These are phyloP conservation scores for Cryptotermes secundus DNA, from an alignment of 1,140 invertebrate genomes.

Conservation along the genomic window DNA sequence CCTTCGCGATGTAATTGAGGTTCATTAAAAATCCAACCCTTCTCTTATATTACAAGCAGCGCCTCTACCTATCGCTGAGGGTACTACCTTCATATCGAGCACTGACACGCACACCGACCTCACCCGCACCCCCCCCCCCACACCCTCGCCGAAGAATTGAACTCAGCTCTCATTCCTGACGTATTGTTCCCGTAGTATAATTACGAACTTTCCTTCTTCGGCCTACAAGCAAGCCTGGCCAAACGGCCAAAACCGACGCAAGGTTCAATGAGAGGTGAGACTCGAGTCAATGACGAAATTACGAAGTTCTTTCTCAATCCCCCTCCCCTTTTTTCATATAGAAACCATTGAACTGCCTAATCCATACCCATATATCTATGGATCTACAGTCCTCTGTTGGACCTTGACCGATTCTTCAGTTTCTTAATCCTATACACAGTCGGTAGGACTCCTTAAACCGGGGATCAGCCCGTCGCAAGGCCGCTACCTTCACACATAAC, in stretches of 20 bases:
- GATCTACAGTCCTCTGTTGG: no score
- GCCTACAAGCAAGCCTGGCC: no score
- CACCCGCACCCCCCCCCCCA: no score
- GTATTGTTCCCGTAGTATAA: neutral
- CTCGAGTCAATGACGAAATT: neutral
- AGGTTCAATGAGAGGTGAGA: neutral
- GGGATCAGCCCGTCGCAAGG: no score
- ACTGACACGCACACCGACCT: neutral
- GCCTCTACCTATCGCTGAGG: neutral
- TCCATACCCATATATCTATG: neutral
- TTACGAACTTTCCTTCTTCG: neutral
- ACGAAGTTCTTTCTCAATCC: neutral
- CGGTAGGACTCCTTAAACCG: no score
- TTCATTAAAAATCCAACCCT: constrained; percentile 17
- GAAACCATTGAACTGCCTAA: neutral
- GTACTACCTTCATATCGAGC: neutral
- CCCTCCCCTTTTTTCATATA: neutral
- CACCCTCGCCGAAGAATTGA: neutral
- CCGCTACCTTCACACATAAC: no score
- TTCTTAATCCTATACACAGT: no score
- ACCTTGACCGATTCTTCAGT: no score
- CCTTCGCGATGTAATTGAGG: constrained; percentile 11
- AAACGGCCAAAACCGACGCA: neutral
- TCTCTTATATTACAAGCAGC: neutral
- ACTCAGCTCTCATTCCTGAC: neutral